These are phyloP conservation scores for Herpetotheres cachinnans DNA, from an alignment of 2,113 vertebrate genomes.

Conservation along the genomic window DNA sequence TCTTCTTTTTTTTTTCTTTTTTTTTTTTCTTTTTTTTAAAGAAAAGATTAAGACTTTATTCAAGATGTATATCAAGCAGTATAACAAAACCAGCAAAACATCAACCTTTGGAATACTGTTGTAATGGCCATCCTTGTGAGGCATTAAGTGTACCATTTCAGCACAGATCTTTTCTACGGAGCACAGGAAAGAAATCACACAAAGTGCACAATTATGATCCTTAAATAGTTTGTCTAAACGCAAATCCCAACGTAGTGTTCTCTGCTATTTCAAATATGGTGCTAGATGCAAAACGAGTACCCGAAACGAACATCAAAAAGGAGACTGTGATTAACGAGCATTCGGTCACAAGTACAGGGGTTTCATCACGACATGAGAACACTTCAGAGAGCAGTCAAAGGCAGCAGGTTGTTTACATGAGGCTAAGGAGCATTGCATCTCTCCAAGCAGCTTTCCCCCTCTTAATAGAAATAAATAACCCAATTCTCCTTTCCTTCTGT, in stretches of 20 bases:
- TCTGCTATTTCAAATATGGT: slow-evolving; percentile 17
- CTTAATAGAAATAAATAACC: not conserved
- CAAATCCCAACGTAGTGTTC: not conserved
- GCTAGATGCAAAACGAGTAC: not conserved
- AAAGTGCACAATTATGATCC: slow-evolving; percentile 17
- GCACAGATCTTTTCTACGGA: not conserved
- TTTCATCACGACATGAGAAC: not conserved
- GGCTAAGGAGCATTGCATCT: not conserved
- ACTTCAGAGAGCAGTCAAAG: not conserved
- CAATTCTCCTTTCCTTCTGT: accelerated
- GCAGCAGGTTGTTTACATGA: slow-evolving; percentile 18
- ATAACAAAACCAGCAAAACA: slow-evolving; percentile 71
- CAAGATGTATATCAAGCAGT: slow-evolving; percentile 70
- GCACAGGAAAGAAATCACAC: slow-evolving; percentile 12
- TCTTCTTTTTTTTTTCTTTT: not conserved
- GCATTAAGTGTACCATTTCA: slow-evolving; percentile 2
- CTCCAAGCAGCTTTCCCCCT: not conserved
- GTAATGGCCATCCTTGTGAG: not conserved
- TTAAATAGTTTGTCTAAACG: not conserved
- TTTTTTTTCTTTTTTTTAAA: slow-evolving; percentile 49
- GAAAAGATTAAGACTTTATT: slow-evolving; percentile 80
- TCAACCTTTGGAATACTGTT: slow-evolving; percentile 70
- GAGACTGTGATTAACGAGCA: not conserved
- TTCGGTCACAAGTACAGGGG: not conserved
- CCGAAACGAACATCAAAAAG: not conserved